Conservation (phyloP, 2,113 vertebrate species). For the Benitochromis conjunctus region DNA sequence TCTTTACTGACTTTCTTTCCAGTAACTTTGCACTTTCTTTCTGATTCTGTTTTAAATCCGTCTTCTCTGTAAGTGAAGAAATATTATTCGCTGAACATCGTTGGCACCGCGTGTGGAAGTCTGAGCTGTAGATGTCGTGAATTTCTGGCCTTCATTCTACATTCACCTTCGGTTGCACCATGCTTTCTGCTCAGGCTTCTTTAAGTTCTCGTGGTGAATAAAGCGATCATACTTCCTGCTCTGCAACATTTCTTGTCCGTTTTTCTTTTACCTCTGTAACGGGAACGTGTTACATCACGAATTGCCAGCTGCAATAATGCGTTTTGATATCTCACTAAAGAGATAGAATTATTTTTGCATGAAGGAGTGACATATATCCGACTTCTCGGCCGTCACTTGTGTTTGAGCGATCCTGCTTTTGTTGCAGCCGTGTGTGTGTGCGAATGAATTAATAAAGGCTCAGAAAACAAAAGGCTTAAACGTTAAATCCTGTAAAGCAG, state of each 20-base stretch:
- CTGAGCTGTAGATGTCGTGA: not conserved
- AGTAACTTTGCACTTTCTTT: not conserved
- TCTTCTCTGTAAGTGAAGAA: not conserved
- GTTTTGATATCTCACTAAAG: not conserved
- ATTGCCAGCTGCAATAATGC: not conserved
- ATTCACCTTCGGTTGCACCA: not conserved
- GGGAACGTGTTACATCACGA: not conserved
- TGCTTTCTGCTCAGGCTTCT: not conserved
- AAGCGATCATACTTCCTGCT: not conserved
- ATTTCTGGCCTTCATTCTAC: not conserved
- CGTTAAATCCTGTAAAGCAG: constrained; percentile 11
- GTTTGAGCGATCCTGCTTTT: not conserved
- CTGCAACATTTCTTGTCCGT: not conserved
- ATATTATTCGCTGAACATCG: not conserved
- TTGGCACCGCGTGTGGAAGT: rapidly evolving
- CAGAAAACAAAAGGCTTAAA: constrained; percentile 1
- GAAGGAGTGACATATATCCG: not conserved
- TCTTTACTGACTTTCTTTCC: not conserved
- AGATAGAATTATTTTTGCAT: not conserved
- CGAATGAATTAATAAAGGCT: not conserved
- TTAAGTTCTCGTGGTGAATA: not conserved
- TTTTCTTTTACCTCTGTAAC: not conserved
- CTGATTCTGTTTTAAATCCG: not conserved
- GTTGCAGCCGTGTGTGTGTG: not conserved
- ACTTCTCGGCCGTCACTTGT: not conserved